phyloP scores from a whole-genome alignment of 2,113 vertebrate genomes.

The Protobothrops mucrosquamatus region DNA sequence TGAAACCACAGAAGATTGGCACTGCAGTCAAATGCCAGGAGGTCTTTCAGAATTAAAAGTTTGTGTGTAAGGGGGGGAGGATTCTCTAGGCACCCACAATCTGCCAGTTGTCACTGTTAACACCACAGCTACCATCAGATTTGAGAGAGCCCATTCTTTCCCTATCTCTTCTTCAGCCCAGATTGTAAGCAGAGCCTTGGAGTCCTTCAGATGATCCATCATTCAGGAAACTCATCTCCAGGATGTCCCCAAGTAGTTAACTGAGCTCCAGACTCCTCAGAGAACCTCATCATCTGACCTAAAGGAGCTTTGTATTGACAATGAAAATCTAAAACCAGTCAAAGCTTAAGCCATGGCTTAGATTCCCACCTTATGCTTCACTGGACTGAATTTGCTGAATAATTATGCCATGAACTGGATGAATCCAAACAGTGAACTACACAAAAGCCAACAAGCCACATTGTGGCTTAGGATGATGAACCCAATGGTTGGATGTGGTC shows the following conservation, averaged over 20 bases:
- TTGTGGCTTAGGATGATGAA: neutral
- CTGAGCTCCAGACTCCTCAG: neutral
- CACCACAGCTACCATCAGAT: neutral
- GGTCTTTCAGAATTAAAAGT: neutral
- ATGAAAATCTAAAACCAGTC: neutral
- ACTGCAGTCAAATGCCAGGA: conserved; percentile 2
- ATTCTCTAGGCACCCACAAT: neutral
- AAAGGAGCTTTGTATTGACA: neutral
- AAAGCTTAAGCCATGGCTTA: neutral
- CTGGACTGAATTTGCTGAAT: neutral
- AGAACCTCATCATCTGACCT: neutral
- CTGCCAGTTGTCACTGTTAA: neutral
- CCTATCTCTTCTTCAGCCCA: neutral
- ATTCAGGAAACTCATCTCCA: neutral
- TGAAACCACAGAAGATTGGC: conserved; percentile 22
- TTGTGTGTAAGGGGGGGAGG: neutral
- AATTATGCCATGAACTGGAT: neutral
- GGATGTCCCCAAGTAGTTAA: neutral
- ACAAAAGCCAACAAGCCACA: neutral
- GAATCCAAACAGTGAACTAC: neutral
- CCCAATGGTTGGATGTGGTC: neutral
- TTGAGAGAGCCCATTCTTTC: too few species aligned
- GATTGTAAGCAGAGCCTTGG: neutral
- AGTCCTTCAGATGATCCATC: neutral
- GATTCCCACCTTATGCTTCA: neutral